These are phyloP conservation scores for Drepanosiphum platanoidis DNA, from an alignment of 2,888 invertebrate genomes.

Conservation along the genomic window DNA sequence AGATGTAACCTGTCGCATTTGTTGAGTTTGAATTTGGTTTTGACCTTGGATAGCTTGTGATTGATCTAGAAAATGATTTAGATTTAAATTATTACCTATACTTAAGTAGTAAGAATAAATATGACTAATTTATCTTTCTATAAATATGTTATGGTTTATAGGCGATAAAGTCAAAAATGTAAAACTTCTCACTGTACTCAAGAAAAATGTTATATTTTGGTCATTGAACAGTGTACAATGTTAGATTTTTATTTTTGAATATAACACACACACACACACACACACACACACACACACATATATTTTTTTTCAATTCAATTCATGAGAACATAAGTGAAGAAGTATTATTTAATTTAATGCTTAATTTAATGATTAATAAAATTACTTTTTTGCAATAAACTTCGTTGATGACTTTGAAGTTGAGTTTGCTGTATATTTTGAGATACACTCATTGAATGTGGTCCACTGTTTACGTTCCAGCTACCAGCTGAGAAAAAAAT, in stretches of 20 bases:
- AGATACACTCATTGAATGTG: constrained; percentile 11
- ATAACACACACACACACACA: no score
- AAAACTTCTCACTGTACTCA: no score
- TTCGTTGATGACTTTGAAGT: constrained; percentile 17
- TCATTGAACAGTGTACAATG: no score
- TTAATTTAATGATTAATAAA: neutral
- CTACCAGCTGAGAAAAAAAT: neutral
- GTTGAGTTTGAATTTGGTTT: constrained; percentile 13
- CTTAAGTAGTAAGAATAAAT: neutral
- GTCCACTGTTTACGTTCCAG: constrained; percentile 43
- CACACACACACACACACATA: no score
- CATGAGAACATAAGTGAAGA: neutral
- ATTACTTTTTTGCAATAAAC: constrained; percentile 39
- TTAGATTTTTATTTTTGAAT: no score
- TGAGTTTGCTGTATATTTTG: constrained; percentile 11
- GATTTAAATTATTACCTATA: constrained; percentile 30
- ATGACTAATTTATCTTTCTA: neutral
- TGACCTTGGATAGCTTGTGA: constrained; percentile 10
- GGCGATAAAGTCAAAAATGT: neutral
- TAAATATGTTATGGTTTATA: no score
- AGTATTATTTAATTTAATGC: no score
- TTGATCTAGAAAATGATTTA: constrained; percentile 50
- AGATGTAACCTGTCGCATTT: constrained; percentile 48
- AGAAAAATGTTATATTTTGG: no score
- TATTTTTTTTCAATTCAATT: neutral